Conservation (phyloP, 2,888 invertebrate genomes). For the Leucophenga montana region DNA sequence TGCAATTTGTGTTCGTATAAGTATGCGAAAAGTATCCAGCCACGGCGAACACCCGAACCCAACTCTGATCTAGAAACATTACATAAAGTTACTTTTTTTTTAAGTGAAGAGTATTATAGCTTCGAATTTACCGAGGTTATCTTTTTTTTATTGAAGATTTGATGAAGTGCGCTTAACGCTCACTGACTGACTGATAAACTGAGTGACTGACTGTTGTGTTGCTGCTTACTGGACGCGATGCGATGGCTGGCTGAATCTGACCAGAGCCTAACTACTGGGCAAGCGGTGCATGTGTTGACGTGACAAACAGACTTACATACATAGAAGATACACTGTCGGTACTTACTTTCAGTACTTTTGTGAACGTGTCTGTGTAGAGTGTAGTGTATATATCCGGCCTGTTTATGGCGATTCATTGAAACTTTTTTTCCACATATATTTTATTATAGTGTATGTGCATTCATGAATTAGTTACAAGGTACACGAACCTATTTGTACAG, state of each 20-base stretch:
- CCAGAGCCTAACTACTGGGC: no score
- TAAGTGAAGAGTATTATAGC: no score
- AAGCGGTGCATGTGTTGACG: conserved; percentile 15
- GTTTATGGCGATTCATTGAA: conserved; percentile 64
- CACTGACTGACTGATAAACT: conserved; percentile 45
- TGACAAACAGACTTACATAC: conserved; percentile 13
- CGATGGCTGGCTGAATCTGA: conserved; percentile 32
- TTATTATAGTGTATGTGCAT: conserved; percentile 47
- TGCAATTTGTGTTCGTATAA: no score
- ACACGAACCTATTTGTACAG: conserved; percentile 64
- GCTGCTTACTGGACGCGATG: no score
- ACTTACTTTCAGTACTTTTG: not conserved
- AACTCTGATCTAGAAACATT: no score
- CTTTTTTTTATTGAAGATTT: not conserved
- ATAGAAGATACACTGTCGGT: not conserved
- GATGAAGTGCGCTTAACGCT: conserved; percentile 63
- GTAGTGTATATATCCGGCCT: conserved; percentile 56
- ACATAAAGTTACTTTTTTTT: no score
- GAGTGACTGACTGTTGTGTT: no score
- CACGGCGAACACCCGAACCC: no score
- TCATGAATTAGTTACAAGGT: conserved; percentile 66
- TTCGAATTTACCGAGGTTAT: conserved; percentile 3
- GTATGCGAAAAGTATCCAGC: no score
- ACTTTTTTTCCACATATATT: conserved; percentile 34
- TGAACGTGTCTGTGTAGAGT: not conserved